Base-by-base conservation (phyloP, 1,140 invertebrate genomes). In the Eriocheir sinensis region DNA sequence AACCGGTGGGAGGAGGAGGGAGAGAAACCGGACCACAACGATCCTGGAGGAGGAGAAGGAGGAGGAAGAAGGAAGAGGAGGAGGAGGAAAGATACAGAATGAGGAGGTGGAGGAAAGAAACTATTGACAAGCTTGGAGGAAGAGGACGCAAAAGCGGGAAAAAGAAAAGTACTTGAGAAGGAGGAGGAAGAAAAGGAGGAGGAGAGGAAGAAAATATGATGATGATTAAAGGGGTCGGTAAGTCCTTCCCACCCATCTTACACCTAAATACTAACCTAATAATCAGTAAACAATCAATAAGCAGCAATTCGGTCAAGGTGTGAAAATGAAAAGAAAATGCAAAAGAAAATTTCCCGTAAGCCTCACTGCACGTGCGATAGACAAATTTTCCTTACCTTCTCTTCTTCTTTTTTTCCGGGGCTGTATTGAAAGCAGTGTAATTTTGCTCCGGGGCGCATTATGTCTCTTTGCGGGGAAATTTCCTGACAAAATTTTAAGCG, bases 241-340 rank as follows among this genome's bases (percentile, higher is more conserved):
- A n/a, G n/a, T n/a, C n/a, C n/a, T n/a, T n/a, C n/a, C n/a, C n/a
- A n/a, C n/a, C n/a, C n/a, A n/a, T n/a, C n/a, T n/a, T n/a, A n/a
- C n/a, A n/a, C n/a, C n/a, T n/a, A n/a, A 72, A 72, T 72, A 72
- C 27, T 72, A 72, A 72, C 60, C 12, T 72, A 6, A 72, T 72
- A 72, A 72, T 72, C 6, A 72, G 60, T 6, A 72, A 21, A 72
- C 60, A n/a, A n/a, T 72, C 27, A 27, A n/a, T 72, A 72, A 72
- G 60, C 27, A 27, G 27, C n/a, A 72, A 72, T 21, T 27, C 6
- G 27, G 27, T 72, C 27, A 72, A 72, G 27, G 27, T n/a, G 60
- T 72, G 60, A 72, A 72, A n/a, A n/a, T 72, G 27, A 72, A n/a
- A 72, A n/a, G 60, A 72, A 72, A n/a, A 72, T 72, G 60, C 60